Conservation (phyloP, 2,797 vertebrate species). For the Danio choprae region DNA sequence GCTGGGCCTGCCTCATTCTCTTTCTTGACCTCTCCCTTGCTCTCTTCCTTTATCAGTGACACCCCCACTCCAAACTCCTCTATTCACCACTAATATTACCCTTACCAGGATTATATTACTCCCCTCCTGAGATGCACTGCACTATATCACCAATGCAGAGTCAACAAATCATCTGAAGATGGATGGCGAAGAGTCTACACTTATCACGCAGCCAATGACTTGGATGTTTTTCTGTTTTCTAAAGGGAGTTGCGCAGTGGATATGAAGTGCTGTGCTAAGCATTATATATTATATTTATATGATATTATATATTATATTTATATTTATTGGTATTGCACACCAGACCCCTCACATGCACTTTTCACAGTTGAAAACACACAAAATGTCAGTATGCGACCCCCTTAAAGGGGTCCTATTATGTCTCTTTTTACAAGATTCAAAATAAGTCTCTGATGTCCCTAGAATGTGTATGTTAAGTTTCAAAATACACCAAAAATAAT, state of each 20-base stretch:
- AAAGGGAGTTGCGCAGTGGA: background rate
- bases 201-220: slow-evolving; percentile 3
- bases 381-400: too few relatives aligned
- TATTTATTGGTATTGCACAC: too few relatives aligned
- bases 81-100: slow-evolving; percentile 51
- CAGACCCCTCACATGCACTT: too few relatives aligned
- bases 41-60: slow-evolving; percentile 45
- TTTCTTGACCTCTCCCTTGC: slow-evolving; percentile 39
- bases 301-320: too few relatives aligned
- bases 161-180: slow-evolving; percentile 21
- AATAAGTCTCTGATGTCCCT: too few relatives aligned
- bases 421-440: too few relatives aligned
- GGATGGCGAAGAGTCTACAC: slow-evolving; percentile 10
- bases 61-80: slow-evolving; percentile 24
- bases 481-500: too few relatives aligned
- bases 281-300: too few relatives aligned
- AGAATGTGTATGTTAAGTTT: too few relatives aligned
- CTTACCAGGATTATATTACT: slow-evolving; percentile 54
- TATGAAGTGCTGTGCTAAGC: too few relatives aligned
- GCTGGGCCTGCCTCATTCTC: slow-evolving; percentile 48
- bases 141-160: slow-evolving; percentile 43
- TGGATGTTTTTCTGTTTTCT: background rate
- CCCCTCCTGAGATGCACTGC: slow-evolving; percentile 33
- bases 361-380: too few relatives aligned
- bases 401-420: too few relatives aligned